Conservation (phyloP, 2,888 invertebrate genomes). For the Apocheima hispidaria region DNA sequence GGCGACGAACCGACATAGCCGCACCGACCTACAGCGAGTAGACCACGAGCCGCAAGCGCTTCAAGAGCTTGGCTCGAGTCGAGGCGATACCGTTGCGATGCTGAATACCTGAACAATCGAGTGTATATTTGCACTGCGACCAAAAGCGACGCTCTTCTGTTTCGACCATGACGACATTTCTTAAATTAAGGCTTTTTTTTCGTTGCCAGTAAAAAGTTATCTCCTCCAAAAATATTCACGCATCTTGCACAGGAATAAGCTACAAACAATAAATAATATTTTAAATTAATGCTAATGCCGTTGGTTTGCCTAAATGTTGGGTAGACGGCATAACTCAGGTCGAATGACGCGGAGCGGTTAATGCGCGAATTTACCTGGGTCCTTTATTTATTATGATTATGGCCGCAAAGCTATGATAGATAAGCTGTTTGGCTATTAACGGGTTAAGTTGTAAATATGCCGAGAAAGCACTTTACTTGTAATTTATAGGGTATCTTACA, state of each 20-base stretch:
- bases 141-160: neutral
- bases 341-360: constrained; percentile 69
- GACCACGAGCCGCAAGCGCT: too few relatives aligned
- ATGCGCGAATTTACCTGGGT: constrained; percentile 69
- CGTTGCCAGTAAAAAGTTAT: constrained; percentile 11
- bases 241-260: constrained; percentile 56
- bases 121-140: too few relatives aligned
- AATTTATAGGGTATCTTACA: constrained; percentile 21
- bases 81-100: too few relatives aligned
- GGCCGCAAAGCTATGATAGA: constrained; percentile 68
- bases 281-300: constrained; percentile 85
- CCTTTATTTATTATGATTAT: constrained; percentile 76
- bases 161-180: neutral
- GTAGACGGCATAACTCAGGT: constrained; percentile 79
- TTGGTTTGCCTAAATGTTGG: constrained; percentile 77
- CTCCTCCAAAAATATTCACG: constrained; percentile 50
- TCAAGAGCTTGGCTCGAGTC: too few relatives aligned
- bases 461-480: constrained; percentile 21
- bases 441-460: constrained; percentile 31
- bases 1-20: too few relatives aligned
- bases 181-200: neutral
- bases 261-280: constrained; percentile 84
- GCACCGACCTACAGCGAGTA: too few relatives aligned
- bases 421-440: constrained; percentile 56
- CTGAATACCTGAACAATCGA: too few relatives aligned